Evolutionary conservation across 2,888 invertebrate species (phyloP).

Genomic region (Synanthedon myopaeformis): DNA sequence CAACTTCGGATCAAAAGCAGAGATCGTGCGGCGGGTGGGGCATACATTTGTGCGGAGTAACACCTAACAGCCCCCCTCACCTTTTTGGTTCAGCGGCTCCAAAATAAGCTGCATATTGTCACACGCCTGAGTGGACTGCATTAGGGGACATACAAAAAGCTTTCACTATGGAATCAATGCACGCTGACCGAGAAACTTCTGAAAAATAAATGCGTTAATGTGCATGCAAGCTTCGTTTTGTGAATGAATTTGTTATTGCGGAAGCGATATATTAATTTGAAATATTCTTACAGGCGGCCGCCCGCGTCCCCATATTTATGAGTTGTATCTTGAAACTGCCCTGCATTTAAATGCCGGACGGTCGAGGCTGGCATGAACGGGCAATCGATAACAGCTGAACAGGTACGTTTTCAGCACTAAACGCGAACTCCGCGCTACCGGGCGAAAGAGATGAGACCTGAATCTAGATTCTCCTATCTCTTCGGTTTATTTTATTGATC

Average conservation of each 20-base stretch:
- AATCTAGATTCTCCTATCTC: conserved; percentile 57
- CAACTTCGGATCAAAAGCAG: neutral
- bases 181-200: conserved; percentile 43
- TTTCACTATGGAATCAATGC: conserved; percentile 50
- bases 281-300: conserved; percentile 86
- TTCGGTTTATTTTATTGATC: conserved; percentile 57
- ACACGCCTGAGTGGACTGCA: conserved; percentile 43
- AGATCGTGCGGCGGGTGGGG: neutral
- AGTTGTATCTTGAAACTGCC: conserved; percentile 78
- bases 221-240: conserved; percentile 48
- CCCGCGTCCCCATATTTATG: conserved; percentile 91
- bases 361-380: conserved; percentile 27
- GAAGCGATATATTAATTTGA: conserved; percentile 3
- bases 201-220: conserved; percentile 62
- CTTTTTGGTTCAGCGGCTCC: conserved; percentile 59
- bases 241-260: conserved; percentile 9
- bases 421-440: conserved; percentile 13
- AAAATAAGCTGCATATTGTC: conserved; percentile 48
- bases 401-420: conserved; percentile 18
- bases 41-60: neutral
- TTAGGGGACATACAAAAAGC: conserved; percentile 59
- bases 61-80: conserved; percentile 28
- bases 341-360: conserved; percentile 66
- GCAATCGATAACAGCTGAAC: conserved; percentile 48
- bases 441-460: conserved; percentile 63